These are phyloP conservation scores for Oncorhynchus keta DNA, from an alignment of 2,113 vertebrate species.

Conservation along the genomic window DNA sequence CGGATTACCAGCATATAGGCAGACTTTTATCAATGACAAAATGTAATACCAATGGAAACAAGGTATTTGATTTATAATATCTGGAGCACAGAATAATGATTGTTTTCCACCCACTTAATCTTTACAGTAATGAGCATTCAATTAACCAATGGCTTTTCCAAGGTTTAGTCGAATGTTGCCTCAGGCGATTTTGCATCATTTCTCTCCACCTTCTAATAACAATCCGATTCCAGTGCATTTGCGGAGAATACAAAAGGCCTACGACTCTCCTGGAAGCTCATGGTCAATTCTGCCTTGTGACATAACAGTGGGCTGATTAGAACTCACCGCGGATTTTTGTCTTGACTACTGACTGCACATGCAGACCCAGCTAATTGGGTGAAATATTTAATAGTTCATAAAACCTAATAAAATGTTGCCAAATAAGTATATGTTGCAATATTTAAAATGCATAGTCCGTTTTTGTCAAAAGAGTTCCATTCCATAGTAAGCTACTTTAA, in stretches of 20 bases:
- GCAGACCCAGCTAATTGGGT: too few relatives aligned
- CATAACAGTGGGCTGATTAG: constrained; percentile 54
- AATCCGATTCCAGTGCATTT: constrained; percentile 67
- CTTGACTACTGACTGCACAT: not conserved
- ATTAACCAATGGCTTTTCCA: constrained; percentile 13
- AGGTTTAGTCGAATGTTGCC: constrained; percentile 58
- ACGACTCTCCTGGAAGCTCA: constrained; percentile 45
- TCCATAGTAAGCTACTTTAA: too few relatives aligned
- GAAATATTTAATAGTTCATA: too few relatives aligned
- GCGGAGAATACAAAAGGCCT: constrained; percentile 32
- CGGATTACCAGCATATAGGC: too few relatives aligned
- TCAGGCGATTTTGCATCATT: constrained; percentile 75
- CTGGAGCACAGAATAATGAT: constrained; percentile 24
- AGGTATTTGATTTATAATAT: not conserved
- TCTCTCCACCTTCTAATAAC: constrained; percentile 65
- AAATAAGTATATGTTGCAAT: too few relatives aligned
- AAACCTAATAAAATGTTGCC: too few relatives aligned
- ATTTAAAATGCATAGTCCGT: too few relatives aligned
- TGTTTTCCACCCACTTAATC: not conserved
- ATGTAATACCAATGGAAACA: too few relatives aligned
- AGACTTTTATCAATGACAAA: too few relatives aligned
- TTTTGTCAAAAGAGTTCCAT: too few relatives aligned
- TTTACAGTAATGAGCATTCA: constrained; percentile 24
- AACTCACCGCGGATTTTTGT: not conserved
- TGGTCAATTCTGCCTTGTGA: constrained; percentile 65